Evolutionary conservation across 2,113 vertebrate species (phyloP).

Genomic region (Daboia siamensis): DNA sequence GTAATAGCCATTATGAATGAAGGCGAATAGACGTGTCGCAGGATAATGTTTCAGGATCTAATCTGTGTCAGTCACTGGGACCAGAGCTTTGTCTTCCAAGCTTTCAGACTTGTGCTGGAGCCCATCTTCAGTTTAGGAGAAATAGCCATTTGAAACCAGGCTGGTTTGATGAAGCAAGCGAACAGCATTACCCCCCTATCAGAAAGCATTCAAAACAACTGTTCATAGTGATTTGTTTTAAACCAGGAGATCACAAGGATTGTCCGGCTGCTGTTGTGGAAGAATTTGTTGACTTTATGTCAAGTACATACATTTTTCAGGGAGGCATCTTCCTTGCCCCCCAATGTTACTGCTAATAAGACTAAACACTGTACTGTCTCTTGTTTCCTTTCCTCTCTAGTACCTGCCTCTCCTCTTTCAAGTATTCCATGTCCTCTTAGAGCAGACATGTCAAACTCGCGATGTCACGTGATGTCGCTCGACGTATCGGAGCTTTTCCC

Average conservation of each 20-base stretch:
- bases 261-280: not conserved
- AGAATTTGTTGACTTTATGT: not conserved
- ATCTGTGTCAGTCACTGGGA: not conserved
- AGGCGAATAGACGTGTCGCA: not conserved
- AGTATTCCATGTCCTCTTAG: not conserved
- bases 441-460: no score
- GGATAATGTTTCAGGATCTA: not conserved
- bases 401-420: not conserved
- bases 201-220: not conserved
- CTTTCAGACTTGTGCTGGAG: not conserved
- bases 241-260: not conserved
- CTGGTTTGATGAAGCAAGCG: not conserved
- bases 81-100: not conserved
- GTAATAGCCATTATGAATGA: not conserved
- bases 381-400: not conserved
- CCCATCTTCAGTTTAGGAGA: not conserved
- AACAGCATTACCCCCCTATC: not conserved
- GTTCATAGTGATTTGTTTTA: not conserved
- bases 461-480: no score
- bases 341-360: not conserved
- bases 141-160: not conserved
- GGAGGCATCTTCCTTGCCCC: not conserved
- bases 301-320: not conserved
- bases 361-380: not conserved
- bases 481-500: no score